Evolutionary conservation across 2,797 vertebrate species (phyloP).

Genomic region (Passerculus sandwichensis): DNA sequence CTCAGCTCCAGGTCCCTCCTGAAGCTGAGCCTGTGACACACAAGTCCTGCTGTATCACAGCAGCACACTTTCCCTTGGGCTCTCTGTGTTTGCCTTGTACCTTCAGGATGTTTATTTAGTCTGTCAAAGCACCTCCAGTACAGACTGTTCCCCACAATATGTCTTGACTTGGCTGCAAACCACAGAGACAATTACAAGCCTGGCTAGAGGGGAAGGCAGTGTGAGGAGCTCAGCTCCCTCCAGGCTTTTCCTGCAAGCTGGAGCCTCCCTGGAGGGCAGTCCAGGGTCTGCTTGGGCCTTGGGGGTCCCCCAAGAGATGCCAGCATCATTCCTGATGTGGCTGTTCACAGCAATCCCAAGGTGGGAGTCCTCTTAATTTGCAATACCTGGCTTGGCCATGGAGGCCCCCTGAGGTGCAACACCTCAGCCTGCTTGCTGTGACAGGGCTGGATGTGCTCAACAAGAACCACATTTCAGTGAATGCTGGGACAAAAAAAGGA

Average conservation of each 20-base stretch:
- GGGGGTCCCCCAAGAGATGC: not conserved
- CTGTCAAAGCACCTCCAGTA: constrained; percentile 17
- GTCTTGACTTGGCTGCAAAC: not conserved
- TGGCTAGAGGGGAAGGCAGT: not conserved
- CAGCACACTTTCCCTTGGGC: not conserved
- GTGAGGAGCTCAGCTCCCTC: not conserved
- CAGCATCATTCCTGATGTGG: not conserved
- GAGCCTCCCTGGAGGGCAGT: not conserved
- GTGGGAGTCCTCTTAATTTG: not conserved
- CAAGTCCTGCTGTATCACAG: not conserved
- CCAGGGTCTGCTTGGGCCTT: not conserved
- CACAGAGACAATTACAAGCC: not conserved
- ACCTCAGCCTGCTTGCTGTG: not conserved
- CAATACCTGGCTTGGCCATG: not conserved
- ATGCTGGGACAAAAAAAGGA: not conserved
- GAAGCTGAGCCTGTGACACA: not conserved
- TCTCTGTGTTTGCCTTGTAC: not conserved
- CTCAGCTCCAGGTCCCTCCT: not conserved
- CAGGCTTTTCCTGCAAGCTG: not conserved
- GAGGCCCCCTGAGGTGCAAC: not conserved
- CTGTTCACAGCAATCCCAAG: not conserved
- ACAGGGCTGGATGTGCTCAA: not conserved
- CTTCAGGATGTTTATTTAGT: not conserved
- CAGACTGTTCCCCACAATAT: not conserved
- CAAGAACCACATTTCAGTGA: not conserved